A percentile compares a stretch with the other conserved stretches of the same genome.
These are phyloP conservation scores for Aptenodytes patagonicus DNA, from an alignment of 2,113 vertebrate species.

Conservation along the genomic window DNA sequence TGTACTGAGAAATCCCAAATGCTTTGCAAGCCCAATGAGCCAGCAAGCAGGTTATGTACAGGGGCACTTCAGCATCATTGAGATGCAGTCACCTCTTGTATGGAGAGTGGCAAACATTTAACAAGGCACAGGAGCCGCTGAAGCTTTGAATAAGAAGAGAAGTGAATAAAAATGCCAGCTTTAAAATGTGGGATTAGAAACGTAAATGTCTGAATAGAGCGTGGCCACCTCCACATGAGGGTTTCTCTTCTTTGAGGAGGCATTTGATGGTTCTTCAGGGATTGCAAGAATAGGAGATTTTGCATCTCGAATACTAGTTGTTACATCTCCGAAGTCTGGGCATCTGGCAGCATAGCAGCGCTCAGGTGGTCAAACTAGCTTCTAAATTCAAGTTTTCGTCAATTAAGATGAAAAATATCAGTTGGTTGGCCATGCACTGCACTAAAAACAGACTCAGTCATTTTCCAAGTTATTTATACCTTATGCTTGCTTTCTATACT, in stretches of 20 bases:
- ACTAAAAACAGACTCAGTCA: background rate
- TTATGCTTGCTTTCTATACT: background rate
- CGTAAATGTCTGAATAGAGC: background rate
- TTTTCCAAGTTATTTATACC: background rate
- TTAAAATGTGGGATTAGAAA: background rate
- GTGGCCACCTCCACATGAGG: accelerated
- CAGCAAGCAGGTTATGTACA: background rate
- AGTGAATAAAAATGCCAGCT: background rate
- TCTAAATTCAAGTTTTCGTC: background rate
- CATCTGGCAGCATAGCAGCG: background rate
- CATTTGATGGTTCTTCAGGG: background rate
- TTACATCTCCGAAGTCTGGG: background rate
- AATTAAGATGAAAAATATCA: background rate
- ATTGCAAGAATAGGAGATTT: background rate
- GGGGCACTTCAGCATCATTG: conserved; percentile 12
- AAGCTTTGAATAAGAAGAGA: background rate
- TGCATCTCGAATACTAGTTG: background rate
- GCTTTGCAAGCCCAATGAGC: conserved; percentile 28
- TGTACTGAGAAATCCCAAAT: conserved; percentile 15
- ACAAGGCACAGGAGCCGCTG: background rate
- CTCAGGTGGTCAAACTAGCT: background rate
- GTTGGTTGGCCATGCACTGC: background rate
- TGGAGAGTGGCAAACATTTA: background rate
- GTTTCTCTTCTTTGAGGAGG: background rate
- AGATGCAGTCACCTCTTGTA: conserved; percentile 29